phyloP scores from a whole-genome alignment of 2,888 invertebrate genomes.

The Anaspis maculata region DNA sequence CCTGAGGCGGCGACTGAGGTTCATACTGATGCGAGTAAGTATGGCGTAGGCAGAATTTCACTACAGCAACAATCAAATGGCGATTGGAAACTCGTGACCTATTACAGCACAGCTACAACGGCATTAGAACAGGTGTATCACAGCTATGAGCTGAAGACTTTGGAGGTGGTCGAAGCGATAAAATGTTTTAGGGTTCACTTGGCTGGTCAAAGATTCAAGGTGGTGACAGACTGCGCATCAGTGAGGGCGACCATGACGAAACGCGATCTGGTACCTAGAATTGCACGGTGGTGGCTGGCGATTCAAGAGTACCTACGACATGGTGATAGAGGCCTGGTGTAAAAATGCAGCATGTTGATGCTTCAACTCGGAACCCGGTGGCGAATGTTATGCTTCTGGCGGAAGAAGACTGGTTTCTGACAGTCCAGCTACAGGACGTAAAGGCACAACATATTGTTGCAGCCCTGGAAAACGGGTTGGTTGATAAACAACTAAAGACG shows the following conservation, averaged over 20 bases:
- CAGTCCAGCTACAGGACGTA: slow-evolving; percentile 18
- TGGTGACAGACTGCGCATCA: slow-evolving; percentile 20
- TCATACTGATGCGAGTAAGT: slow-evolving; percentile 23
- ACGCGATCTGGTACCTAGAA: slow-evolving; percentile 18
- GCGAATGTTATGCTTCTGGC: slow-evolving; percentile 4
- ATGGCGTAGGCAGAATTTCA: slow-evolving; percentile 22
- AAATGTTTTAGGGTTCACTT: slow-evolving; percentile 18
- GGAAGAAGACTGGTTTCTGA: slow-evolving; percentile 21
- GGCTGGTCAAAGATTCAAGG: slow-evolving; percentile 15
- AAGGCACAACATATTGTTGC: slow-evolving; percentile 11
- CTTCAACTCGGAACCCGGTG: slow-evolving; percentile 8
- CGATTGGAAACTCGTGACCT: slow-evolving; percentile 21
- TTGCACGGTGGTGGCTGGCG: slow-evolving; percentile 19
- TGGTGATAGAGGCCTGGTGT: no score
- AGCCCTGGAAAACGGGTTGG: neutral
- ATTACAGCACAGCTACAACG: slow-evolving; percentile 17
- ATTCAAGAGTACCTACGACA: slow-evolving; percentile 20
- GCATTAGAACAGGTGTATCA: slow-evolving; percentile 10
- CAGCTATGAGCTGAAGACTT: slow-evolving; percentile 14
- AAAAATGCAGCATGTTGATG: slow-evolving; percentile 18
- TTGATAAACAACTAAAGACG: neutral
- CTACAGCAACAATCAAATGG: slow-evolving; percentile 21
- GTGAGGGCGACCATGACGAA: slow-evolving; percentile 17
- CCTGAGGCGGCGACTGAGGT: slow-evolving; percentile 14
- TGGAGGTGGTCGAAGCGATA: slow-evolving; percentile 9